Conservation (phyloP, 2,797 vertebrate genomes). For the Phataginus tricuspis region DNA sequence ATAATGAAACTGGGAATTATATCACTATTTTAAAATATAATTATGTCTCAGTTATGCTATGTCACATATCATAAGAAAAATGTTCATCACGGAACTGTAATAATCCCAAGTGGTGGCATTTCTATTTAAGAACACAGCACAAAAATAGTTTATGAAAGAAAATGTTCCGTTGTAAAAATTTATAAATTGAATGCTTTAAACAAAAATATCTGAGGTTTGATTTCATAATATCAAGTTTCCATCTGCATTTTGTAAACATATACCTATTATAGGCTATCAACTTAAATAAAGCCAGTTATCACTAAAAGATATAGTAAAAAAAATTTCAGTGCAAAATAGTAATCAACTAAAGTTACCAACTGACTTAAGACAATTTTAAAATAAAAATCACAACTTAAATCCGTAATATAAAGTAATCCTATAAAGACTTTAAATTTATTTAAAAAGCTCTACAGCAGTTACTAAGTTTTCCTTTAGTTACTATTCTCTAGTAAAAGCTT, state of each 20-base stretch:
- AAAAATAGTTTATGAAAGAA: conserved; percentile 74
- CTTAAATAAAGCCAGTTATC: conserved; percentile 63
- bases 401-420: conserved; percentile 73
- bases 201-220: conserved; percentile 70
- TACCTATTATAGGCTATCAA: conserved; percentile 55
- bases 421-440: conserved; percentile 64
- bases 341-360: conserved; percentile 73
- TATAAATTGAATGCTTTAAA: conserved; percentile 57
- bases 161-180: conserved; percentile 56
- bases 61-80: conserved; percentile 53
- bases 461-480: conserved; percentile 31
- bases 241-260: conserved; percentile 63
- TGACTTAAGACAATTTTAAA: conserved; percentile 74
- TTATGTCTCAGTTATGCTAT: conserved; percentile 8
- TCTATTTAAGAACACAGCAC: conserved; percentile 65
- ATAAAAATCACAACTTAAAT: conserved; percentile 77
- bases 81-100: conserved; percentile 57
- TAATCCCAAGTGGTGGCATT: conserved; percentile 57
- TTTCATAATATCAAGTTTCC: conserved; percentile 64
- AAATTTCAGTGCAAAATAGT: conserved; percentile 82
- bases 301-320: conserved; percentile 50
- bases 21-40: conserved; percentile 55
- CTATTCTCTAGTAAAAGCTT: conserved; percentile 93
- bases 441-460: conserved; percentile 54
- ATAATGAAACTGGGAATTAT: conserved; percentile 68